Conservation (phyloP, 2,888 invertebrate species). For the Leucophora obtusa region DNA sequence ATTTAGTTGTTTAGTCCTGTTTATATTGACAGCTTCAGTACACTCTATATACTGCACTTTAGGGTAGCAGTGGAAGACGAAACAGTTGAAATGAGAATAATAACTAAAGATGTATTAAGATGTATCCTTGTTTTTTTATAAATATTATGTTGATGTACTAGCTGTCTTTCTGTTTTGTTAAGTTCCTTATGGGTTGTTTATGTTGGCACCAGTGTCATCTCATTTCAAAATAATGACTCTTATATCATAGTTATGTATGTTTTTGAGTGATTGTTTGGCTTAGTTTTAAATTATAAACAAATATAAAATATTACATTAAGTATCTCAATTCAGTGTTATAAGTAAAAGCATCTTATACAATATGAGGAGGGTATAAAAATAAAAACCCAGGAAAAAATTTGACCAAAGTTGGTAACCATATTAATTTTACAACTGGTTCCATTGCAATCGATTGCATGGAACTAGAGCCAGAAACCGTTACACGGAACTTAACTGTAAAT, state of each 20-base stretch:
- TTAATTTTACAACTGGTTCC: too few relatives aligned
- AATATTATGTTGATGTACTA: background rate
- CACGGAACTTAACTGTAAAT: too few relatives aligned
- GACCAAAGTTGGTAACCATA: too few relatives aligned
- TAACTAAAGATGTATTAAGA: background rate
- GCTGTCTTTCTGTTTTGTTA: background rate
- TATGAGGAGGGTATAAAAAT: too few relatives aligned
- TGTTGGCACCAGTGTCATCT: background rate
- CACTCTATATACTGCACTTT: background rate
- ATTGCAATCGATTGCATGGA: too few relatives aligned
- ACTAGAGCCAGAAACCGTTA: too few relatives aligned
- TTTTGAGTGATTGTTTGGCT: conserved; percentile 2
- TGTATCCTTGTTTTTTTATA: conserved; percentile 9
- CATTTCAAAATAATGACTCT: conserved; percentile 2
- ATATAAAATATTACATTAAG: background rate
- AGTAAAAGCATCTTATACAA: too few relatives aligned
- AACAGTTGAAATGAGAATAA: background rate
- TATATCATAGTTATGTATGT: background rate
- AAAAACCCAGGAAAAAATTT: too few relatives aligned
- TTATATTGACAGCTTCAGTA: conserved; percentile 28
- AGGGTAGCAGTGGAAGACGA: background rate
- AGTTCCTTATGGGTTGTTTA: background rate
- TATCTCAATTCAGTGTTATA: background rate
- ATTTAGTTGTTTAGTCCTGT: conserved; percentile 5
- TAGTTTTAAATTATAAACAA: conserved; percentile 5